Percentiles rank a stretch among this genome's conserved stretches.
Conservation (phyloP, 2,113 vertebrate species). For the Pandion haliaetus region DNA sequence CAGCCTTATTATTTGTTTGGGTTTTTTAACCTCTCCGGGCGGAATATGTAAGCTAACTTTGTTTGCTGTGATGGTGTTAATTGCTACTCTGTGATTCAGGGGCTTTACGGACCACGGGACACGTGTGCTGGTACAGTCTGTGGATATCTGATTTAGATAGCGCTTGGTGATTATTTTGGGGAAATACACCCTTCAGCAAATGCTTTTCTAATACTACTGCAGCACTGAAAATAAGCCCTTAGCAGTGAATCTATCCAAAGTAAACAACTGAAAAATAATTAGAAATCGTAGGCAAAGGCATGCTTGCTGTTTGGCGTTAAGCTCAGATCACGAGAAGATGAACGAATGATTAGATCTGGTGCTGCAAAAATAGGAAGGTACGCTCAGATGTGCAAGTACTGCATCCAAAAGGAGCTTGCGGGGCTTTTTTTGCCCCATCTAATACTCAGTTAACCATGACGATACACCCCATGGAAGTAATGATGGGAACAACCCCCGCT, state of each 20-base stretch:
- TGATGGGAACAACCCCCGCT: accelerated
- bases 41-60: background rate
- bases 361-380: background rate
- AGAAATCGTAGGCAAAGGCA: background rate
- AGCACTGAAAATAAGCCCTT: background rate
- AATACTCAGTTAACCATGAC: accelerated
- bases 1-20: background rate
- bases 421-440: background rate
- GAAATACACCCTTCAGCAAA: background rate
- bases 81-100: background rate
- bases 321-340: background rate
- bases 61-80: background rate
- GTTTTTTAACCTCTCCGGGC: background rate
- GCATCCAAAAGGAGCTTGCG: background rate
- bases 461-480: background rate
- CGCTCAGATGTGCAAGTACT: background rate
- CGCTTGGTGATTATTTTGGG: background rate
- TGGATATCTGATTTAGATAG: background rate
- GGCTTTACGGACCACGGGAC: background rate
- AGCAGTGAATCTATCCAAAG: background rate
- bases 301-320: accelerated
- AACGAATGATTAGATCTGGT: background rate
- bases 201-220: background rate
- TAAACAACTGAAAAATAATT: slow-evolving; percentile 31
- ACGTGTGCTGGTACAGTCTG: background rate